Evolutionary conservation across 92 coral and sea anemone genomes (phyloP), one percentile per base, ranked within the genome.

Genomic region (Zoanthus sansibaricus): DNA sequence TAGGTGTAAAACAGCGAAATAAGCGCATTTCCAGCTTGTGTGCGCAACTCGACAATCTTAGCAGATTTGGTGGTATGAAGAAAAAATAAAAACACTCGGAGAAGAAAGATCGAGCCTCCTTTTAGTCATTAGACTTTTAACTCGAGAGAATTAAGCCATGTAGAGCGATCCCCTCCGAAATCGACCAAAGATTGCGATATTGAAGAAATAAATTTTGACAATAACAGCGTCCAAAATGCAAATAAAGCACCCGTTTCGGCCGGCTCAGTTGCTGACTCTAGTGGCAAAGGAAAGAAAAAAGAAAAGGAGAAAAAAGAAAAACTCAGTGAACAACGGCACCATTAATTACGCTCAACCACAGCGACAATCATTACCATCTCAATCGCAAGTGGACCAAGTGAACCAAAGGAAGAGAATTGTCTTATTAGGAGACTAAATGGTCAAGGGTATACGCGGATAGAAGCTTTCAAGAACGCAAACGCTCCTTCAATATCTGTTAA

Each of bases 41-140:
- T n/a, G n/a, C n/a, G n/a, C n/a, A n/a, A n/a, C n/a, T n/a, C n/a
- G n/a, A n/a, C n/a, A n/a, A n/a, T n/a, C n/a, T n/a, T n/a, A n/a
- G n/a, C n/a, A n/a, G n/a, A n/a, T n/a, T n/a, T n/a, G n/a, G n/a
- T n/a, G n/a, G n/a, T 76, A 51, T 20, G 80, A 76, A 76, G 80
- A 76, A 37, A 77, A 54, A 11, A 77, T 77, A 6, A 77, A 13
- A 15, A 77, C 55, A 58, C 82, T 77, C n/a, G 82, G 56, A 77
- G 69, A 77, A 77, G 71, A 77, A 77, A 56, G 68, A 56, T 62
- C 69, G 54, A 77, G 69, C n/a, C 70, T 77, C 6, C 42, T 77
- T 20, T 48, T 77, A 6, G 82, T 37, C 47, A 55, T 77, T 4
- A 77, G 49, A 31, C 82, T 77, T 77, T 61, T 77, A 54, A 69